Conservation (phyloP, 2,797 vertebrate genomes). For the Amazona ochrocephala region DNA sequence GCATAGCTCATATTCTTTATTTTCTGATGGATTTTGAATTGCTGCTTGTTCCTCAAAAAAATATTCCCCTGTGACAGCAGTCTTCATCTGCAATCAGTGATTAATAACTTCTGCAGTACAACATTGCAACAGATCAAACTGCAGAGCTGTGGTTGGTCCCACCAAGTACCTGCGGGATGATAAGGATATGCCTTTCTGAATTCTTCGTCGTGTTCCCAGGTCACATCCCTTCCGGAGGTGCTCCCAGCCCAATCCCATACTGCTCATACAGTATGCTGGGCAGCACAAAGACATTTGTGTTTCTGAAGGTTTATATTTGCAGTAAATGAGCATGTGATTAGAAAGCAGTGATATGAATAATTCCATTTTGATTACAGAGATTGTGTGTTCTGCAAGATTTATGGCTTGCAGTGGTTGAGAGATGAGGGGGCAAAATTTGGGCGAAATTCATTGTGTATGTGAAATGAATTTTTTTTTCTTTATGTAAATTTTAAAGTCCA, state of each 20-base stretch:
- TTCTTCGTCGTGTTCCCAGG: accelerated
- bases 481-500: background rate
- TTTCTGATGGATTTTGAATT: background rate
- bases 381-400: accelerated
- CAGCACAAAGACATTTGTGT: background rate
- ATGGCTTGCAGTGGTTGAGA: background rate
- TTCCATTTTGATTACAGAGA: background rate
- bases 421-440: background rate
- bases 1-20: background rate
- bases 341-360: background rate
- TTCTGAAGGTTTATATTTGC: background rate
- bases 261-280: accelerated
- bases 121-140: background rate
- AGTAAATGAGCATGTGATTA: accelerated
- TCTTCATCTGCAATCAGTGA: background rate
- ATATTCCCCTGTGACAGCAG: background rate
- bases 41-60: background rate
- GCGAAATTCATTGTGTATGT: background rate
- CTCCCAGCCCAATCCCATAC: background rate
- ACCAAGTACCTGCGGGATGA: background rate
- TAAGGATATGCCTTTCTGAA: background rate
- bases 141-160: background rate
- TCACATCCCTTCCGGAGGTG: background rate
- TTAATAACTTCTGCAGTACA: background rate
- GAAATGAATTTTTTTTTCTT: background rate